These are phyloP conservation scores for Acanthosepion esculentum DNA, from an alignment of 2,888 invertebrate species.

Conservation along the genomic window DNA sequence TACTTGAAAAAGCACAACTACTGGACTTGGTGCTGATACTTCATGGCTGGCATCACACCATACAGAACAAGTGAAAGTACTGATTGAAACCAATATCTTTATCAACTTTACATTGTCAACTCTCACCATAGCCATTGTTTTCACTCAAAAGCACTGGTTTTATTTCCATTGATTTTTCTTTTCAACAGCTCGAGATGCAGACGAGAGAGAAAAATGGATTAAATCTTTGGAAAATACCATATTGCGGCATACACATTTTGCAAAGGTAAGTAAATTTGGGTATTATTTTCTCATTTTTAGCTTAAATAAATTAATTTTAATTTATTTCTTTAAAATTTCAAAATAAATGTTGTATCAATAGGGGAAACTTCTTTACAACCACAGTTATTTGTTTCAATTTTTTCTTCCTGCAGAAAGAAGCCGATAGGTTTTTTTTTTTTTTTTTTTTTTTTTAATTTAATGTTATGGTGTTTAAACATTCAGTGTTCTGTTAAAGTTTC, in stretches of 20 bases:
- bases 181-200: slow-evolving; percentile 86
- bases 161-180: slow-evolving; percentile 23
- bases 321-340: not conserved
- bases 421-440: not conserved
- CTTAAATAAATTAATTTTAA: not conserved
- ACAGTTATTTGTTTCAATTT: not conserved
- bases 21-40: not conserved
- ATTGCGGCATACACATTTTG: slow-evolving; percentile 82
- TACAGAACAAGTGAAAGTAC: not conserved
- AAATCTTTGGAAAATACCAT: slow-evolving; percentile 95
- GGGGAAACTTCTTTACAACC: too few species aligned
- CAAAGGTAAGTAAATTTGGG: slow-evolving; percentile 54
- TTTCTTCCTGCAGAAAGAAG: not conserved
- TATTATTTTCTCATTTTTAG: not conserved
- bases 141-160: not conserved
- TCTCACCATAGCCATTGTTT: not conserved
- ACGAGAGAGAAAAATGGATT: slow-evolving; percentile 97
- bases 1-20: not conserved
- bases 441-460: not conserved
- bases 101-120: not conserved
- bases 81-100: not conserved
- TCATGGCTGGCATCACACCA: not conserved
- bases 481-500: not conserved
- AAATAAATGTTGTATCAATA: not conserved
- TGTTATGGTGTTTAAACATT: not conserved